Evolutionary conservation across 2,113 vertebrate genomes (phyloP), one percentile per base, ranked within the genome.

Genomic region (Chloroceryle aenea): DNA sequence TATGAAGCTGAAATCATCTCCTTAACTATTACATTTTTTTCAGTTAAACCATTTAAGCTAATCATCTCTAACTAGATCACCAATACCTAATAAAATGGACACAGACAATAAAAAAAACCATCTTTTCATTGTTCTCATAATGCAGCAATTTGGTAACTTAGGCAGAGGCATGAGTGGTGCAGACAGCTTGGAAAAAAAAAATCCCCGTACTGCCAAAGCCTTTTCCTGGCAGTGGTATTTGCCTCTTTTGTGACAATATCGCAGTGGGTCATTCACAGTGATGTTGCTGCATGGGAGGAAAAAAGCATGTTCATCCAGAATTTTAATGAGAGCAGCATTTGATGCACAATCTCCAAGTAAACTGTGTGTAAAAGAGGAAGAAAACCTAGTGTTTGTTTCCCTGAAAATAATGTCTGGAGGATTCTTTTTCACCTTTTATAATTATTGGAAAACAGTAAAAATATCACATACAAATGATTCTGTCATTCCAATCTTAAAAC

Each of bases 131-230:
- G 53, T 56, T 40, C 75, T 76, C 38, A 7, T 68, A 48, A 17
- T 29, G 42, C 45, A 69, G 50, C 32, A 17, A 4, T 52, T 73
- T 86, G 52, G 10, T 77, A 53, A 52, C 12, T 64, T 63, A 48
- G 53, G 45, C 67, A 34, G 55, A 78, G 73, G 38, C 11, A 2
- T 0, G 3, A 89, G 58, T 6, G 1, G 3, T 7, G 11, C 38
- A 34, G 34, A n/a, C 2, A 0, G 19, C 71, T 42, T 42, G 32
- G 76, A 45, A 18, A 45, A 0, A 1, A 36, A 53, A 48, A 78
- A 9, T 0, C 13, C 6, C 7, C 52, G 4, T 64, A 8, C 27
- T 68, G 13, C 62, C 63, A 36, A 47, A 88, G 30, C 36, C 30
- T 40, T 73, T 84, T 27, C 34, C 74, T 78, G 78, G 30, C 16